A percentile compares a stretch with the other conserved stretches of the same genome.
phyloP scores from a whole-genome alignment of 2,113 vertebrate species.

The Oncorhynchus mykiss region DNA sequence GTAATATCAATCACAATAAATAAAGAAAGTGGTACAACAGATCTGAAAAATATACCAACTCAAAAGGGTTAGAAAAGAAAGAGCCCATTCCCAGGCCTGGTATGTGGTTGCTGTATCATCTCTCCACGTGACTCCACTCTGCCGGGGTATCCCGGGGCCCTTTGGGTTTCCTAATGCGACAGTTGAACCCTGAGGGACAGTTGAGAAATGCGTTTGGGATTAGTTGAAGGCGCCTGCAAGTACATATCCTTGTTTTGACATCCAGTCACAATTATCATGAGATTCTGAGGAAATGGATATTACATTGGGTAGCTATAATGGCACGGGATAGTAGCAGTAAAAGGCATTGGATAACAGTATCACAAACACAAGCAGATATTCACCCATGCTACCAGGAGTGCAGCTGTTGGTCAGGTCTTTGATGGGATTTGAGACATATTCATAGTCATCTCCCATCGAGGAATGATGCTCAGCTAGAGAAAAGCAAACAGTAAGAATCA shows the following conservation, averaged over 20 bases:
- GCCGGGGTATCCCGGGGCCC: conserved; percentile 84
- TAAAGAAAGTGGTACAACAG: too few species aligned
- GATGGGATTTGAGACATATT: conserved; percentile 54
- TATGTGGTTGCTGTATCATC: conserved; percentile 34
- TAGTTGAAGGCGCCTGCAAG: too few species aligned
- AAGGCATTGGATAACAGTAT: too few species aligned
- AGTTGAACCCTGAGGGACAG: conserved; percentile 76
- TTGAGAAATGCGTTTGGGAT: too few species aligned
- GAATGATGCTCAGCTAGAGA: neutral
- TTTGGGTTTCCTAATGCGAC: conserved; percentile 78
- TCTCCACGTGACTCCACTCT: conserved; percentile 75
- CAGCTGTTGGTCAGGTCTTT: conserved; percentile 4
- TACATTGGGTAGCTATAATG: too few species aligned
- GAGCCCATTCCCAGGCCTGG: neutral
- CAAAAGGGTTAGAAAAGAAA: too few species aligned
- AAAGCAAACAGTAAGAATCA: too few species aligned
- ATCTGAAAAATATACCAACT: too few species aligned
- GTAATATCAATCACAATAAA: too few species aligned
- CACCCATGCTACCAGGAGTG: conserved; percentile 60
- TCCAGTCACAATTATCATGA: too few species aligned
- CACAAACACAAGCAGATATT: conserved; percentile 25
- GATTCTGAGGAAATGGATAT: too few species aligned
- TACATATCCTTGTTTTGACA: too few species aligned
- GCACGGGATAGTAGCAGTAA: neutral
- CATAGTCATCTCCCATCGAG: conserved; percentile 56